phyloP scores from a whole-genome alignment of 35 echinoderm and acorn worm genomes.

The Ophioderma brevispina region DNA sequence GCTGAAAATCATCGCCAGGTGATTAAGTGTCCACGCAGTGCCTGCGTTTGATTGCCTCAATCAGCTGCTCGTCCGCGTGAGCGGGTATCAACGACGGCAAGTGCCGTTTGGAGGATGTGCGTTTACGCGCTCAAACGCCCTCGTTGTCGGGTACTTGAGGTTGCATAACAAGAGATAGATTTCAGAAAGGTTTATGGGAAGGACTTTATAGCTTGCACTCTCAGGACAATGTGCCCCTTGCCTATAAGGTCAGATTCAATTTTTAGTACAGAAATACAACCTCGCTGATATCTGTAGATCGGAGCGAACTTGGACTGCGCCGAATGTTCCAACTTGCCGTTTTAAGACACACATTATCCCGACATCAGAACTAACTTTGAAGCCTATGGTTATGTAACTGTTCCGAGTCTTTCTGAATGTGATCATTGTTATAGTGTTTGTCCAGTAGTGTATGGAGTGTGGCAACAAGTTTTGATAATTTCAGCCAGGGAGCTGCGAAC shows the following conservation, averaged over 20 bases:
- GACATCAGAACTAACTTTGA: slow-evolving; percentile 51
- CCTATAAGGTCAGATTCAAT: slow-evolving; percentile 91
- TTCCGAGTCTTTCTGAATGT: slow-evolving; percentile 88
- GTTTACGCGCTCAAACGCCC: slow-evolving; percentile 89
- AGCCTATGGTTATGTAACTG: slow-evolving; percentile 79
- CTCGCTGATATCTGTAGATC: slow-evolving; percentile 76
- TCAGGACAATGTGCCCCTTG: slow-evolving; percentile 81
- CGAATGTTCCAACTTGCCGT: slow-evolving; percentile 89
- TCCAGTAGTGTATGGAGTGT: slow-evolving; percentile 79
- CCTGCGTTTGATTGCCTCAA: slow-evolving; percentile 69
- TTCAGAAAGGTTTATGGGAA: slow-evolving; percentile 96
- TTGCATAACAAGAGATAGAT: slow-evolving; percentile 95
- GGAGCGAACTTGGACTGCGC: slow-evolving; percentile 67
- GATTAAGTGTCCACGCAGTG: slow-evolving; percentile 53
- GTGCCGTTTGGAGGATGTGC: slow-evolving; percentile 73
- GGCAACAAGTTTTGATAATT: slow-evolving; percentile 85
- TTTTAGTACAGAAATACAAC: slow-evolving; percentile 90
- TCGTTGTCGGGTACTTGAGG: slow-evolving; percentile 78
- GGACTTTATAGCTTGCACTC: slow-evolving; percentile 85
- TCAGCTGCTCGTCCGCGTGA: slow-evolving; percentile 67
- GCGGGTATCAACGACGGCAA: slow-evolving; percentile 78
- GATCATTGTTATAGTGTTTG: slow-evolving; percentile 68
- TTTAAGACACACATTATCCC: slow-evolving; percentile 73
- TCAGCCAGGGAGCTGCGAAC: slow-evolving; percentile 81
- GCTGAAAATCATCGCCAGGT: slow-evolving; percentile 67